These are phyloP conservation scores for Ophonus ardosiacus DNA, from an alignment of 2,888 invertebrate species.

Conservation along the genomic window DNA sequence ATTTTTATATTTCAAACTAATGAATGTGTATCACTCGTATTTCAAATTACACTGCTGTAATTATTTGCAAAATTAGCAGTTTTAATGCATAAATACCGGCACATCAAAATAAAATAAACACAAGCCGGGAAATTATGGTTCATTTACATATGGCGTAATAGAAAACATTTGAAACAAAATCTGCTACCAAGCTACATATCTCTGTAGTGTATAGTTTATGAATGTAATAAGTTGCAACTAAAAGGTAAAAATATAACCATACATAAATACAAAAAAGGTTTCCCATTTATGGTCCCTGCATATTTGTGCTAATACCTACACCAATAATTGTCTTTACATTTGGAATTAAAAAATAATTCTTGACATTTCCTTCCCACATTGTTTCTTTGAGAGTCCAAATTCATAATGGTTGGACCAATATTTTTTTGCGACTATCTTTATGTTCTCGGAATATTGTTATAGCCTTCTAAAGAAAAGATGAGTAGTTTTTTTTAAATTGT, in stretches of 20 bases:
- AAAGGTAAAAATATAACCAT: not conserved
- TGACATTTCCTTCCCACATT: too few species aligned
- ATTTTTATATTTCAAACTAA: not conserved
- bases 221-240: not conserved
- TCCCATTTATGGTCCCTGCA: too few species aligned
- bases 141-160: slow-evolving; percentile 17
- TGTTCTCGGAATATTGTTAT: too few species aligned
- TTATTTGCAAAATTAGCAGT: slow-evolving; percentile 30
- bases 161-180: slow-evolving; percentile 30
- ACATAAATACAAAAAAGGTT: too few species aligned
- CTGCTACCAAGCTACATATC: slow-evolving; percentile 2
- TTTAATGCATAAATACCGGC: slow-evolving; percentile 29
- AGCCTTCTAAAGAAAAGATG: too few species aligned
- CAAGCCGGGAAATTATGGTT: slow-evolving; percentile 23
- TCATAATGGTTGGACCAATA: too few species aligned
- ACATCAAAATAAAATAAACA: slow-evolving; percentile 29
- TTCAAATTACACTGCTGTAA: slow-evolving; percentile 19
- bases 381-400: too few species aligned
- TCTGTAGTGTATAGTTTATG: not conserved
- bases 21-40: slow-evolving; percentile 7
- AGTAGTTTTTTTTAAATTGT: too few species aligned
- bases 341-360: too few species aligned
- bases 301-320: too few species aligned
- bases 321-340: too few species aligned
- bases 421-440: too few species aligned